Conservation (phyloP, 2,113 vertebrate genomes). For the Falcunculus frontatus region DNA sequence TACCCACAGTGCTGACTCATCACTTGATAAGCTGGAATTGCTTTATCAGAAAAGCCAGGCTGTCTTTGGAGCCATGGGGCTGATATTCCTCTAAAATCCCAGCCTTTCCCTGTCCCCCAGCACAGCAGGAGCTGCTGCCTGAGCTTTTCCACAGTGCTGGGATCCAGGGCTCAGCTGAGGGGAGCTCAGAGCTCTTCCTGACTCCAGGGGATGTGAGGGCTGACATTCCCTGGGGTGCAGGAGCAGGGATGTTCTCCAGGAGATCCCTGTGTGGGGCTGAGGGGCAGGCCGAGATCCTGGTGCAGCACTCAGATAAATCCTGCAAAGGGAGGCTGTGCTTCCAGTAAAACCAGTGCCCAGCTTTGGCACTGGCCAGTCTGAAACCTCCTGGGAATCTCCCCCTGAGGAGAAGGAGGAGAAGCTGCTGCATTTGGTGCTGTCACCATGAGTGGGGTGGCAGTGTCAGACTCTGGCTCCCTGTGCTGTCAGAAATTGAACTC, state of each 20-base stretch:
- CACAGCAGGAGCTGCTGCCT: background rate
- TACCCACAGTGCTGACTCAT: background rate
- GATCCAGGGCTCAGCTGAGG: background rate
- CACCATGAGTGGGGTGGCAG: background rate
- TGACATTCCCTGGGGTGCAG: accelerated
- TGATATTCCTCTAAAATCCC: background rate
- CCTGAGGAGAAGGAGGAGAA: background rate
- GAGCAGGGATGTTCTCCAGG: background rate
- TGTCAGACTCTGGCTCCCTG: background rate
- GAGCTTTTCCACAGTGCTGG: background rate
- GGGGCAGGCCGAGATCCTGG: background rate
- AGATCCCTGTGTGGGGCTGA: background rate
- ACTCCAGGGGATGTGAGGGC: background rate
- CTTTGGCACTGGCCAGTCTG: background rate
- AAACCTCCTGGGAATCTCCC: background rate
- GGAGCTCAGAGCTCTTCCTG: background rate
- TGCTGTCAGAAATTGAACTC: background rate
- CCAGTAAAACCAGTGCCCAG: background rate
- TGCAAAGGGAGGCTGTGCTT: background rate
- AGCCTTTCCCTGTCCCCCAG: background rate
- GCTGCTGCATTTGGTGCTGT: background rate
- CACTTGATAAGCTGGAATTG: background rate
- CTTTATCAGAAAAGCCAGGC: background rate
- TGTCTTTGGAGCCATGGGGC: background rate
- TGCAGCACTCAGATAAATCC: background rate